Evolutionary conservation across 2,888 invertebrate species (phyloP), one percentile per base, ranked within the genome.

Genomic region (Oscheius sp.): DNA sequence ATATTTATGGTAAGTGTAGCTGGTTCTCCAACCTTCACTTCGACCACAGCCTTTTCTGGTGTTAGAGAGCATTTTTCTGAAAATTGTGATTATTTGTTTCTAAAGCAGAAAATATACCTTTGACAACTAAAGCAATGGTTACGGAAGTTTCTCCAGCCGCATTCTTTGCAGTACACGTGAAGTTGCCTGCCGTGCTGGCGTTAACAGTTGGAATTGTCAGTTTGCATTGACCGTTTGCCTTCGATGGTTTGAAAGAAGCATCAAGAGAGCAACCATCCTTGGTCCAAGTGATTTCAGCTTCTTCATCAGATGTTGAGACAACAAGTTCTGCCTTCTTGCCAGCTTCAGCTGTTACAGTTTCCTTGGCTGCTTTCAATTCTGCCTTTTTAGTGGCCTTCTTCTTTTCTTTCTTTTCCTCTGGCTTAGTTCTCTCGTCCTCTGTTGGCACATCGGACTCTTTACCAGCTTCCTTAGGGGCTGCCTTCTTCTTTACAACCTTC

Each of bases 31-130:
- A 66, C 76, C 63, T 84, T 83, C 59, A 83, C 83, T 68, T 84
- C 81, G 1, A 85, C 81, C 12, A 80, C 75, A 1, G 79, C 58
- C 58, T 75, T 75, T 56, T 80, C 79, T 18, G 52, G 78, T 61
- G 68, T 79, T 71, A 74, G 75, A 18, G 55, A 35, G 75, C 95
- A 93, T 82, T 93, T 91, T 88, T 95, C 93, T 93, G 49, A 55
- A 56, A 71, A 13, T 35, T 35, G 5, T 35, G 9, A 27, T 71
- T 59, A 69, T n/a, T 61, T 6, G 72, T 27, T 12, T 55, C 27
- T 16, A 61, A 27, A 23, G 27, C 55, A 16, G 16, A 12, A 16
- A 1, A 13, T 58, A 0, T 61, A 80, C 84, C 83, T 53, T 78
- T 81, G 27, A 84, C 78, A 23, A 73, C 77, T 46, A 85, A 76